Evolutionary conservation across 2,113 vertebrate species (phyloP), one percentile per base, ranked within the genome.

Genomic region (Limnothrissa miodon): DNA sequence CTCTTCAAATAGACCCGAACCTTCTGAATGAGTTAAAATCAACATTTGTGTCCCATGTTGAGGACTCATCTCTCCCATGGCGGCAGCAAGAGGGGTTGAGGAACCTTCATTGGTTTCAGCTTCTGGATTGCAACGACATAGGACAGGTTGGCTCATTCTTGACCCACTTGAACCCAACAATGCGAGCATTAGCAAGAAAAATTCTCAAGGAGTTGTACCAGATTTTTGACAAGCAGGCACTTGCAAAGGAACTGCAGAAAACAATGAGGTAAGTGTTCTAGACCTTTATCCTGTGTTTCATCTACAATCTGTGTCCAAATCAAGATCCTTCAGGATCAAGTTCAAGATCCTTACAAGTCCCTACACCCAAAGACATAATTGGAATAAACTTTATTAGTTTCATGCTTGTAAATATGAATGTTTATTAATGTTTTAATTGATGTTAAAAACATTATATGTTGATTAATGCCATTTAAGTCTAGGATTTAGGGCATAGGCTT

Each of bases 201-300:
- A 83, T 92, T 62, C 79, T 90, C 45, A 62, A 70, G 39, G 84
- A 70, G 8, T 51, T 85, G 11, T 80, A 85, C 0, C 82, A 87
- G 44, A 90, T 93, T 45, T 83, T 78, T 0, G 83, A 86, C 23
- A 91, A 92, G 81, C 81, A 53, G 1, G 80, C 36, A 45, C 82
- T 94, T 66, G 39, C 87, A 21, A 39, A 1, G 21, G 39, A 66
- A 21, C 23, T 82, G 15, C 70, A 33, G 23, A 39, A 59, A 36
- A 4, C 13, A 13, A 39, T 17, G 11, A 74, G 66, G 66, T 74
- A 19, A 17, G 33, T 74, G 11, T 70, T 29, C 3, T 2, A 13
- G 29, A 3, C 25, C 29, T 11, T 70, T 66, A 53, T 17, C 15
- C 29, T 66, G 25, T 66, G 59, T 25, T 5, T 62, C 4, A 25